These are phyloP conservation scores for Dynastes maya DNA, from an alignment of 2,888 invertebrate species.

Conservation along the genomic window DNA sequence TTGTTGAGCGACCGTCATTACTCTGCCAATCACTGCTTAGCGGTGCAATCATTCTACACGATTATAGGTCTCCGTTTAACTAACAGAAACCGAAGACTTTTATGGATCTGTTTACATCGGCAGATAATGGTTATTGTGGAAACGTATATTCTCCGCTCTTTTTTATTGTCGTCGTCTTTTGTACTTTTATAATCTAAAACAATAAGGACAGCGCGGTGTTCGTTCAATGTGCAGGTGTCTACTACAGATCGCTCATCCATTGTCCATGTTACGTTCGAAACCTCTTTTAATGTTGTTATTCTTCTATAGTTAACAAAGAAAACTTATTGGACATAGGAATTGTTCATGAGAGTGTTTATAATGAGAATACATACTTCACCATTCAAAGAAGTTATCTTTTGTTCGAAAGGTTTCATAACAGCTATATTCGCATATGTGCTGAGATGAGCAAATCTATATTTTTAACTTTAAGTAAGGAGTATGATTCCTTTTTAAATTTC, in stretches of 20 bases:
- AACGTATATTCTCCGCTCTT: constrained; percentile 46
- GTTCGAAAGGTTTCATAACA: neutral
- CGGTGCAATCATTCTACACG: constrained; percentile 55
- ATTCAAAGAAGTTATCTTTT: neutral
- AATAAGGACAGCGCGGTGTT: constrained; percentile 43
- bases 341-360: constrained; percentile 16
- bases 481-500: no score
- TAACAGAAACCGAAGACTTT: constrained; percentile 51
- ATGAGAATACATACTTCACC: constrained; percentile 9
- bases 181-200: constrained; percentile 47
- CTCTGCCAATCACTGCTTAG: constrained; percentile 67
- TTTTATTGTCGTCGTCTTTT: constrained; percentile 46
- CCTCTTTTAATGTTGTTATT: constrained; percentile 26
- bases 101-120: constrained; percentile 52
- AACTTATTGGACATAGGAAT: constrained; percentile 17
- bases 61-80: constrained; percentile 46
- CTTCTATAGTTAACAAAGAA: constrained; percentile 34
- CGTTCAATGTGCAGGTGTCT: constrained; percentile 43
- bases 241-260: constrained; percentile 26
- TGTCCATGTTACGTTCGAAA: constrained; percentile 26
- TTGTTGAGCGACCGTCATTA: constrained; percentile 69
- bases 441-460: no score
- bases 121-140: constrained; percentile 52
- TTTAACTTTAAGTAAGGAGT: no score
- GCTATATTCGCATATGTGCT: no score